Base-by-base conservation (phyloP, 2,888 invertebrate species). In the Hololepta plana region DNA sequence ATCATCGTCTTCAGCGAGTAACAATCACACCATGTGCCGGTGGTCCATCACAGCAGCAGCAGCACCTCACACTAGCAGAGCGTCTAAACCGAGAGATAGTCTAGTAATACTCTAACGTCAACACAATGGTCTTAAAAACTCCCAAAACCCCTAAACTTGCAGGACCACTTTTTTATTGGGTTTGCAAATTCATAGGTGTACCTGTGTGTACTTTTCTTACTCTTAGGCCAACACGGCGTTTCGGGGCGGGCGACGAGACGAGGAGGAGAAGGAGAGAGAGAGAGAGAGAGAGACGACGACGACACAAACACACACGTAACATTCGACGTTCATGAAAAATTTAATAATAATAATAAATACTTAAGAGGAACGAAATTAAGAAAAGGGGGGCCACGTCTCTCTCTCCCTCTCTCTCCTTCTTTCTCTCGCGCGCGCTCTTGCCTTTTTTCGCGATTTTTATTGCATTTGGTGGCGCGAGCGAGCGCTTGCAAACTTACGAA, bases 151-250 rank as follows among this genome's bases (percentile, higher is more conserved):
- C 61, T 60, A 61, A 62, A 62, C 59, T 62, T 59, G 62, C 59
- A 60, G 62, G 62, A 61, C 63, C 60, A 60, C 63, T 63, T 63
- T 63, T 35, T 63, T 62, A 62, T 62, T 59, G 60, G 59, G 59
- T 60, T 60, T 58, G 61, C 61, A 59, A 62, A 63, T 62, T 62
- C 64, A 62, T 62, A 62, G 61, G 60, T 30, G 32, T 30, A 30
- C 30, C 26, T 26, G 30, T 30, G 27, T 24, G 22, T 59, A 60
- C 57, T n/a, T n/a, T n/a, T n/a, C n/a, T n/a, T n/a, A n/a, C n/a
- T n/a, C n/a, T n/a, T n/a, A 57, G 56, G 53, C 48, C 46, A 33
- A 31, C 35, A 37, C 38, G 42, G 40, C 42, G 44, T 44, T 39
- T 47, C 39, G 43, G 40, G 40, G 41, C 38, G 42, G 42, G 43